Conservation (phyloP, 2,797 vertebrate genomes). For the Gymnothorax javanicus region DNA sequence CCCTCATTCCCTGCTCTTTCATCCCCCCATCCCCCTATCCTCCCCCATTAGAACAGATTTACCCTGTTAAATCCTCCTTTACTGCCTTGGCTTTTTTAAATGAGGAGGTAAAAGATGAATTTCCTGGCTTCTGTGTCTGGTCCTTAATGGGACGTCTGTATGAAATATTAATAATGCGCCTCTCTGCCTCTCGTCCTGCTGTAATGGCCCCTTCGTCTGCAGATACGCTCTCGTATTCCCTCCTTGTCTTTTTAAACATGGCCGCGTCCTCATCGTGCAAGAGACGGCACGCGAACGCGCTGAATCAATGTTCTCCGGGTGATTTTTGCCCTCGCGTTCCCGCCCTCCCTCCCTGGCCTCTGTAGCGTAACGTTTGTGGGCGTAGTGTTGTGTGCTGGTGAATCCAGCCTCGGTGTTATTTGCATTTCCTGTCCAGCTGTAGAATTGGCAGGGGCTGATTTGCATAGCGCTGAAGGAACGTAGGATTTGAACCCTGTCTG, state of each 20-base stretch:
- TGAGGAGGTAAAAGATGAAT: conserved; percentile 39
- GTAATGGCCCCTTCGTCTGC: not conserved
- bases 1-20: not conserved
- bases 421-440: not conserved
- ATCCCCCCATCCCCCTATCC: conserved; percentile 25
- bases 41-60: not conserved
- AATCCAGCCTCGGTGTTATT: not conserved
- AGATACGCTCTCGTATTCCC: not conserved
- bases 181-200: not conserved
- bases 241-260: not conserved
- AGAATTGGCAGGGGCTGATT: not conserved
- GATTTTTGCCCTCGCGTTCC: not conserved
- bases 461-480: not conserved
- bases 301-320: not conserved
- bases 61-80: not conserved
- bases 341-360: not conserved
- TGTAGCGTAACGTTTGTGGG: not conserved
- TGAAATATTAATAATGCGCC: conserved; percentile 1
- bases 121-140: not conserved
- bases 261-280: too few relatives aligned
- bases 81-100: conserved; percentile 29
- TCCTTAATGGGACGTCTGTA: not conserved
- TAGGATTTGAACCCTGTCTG: not conserved
- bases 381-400: not conserved
- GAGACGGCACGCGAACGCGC: not conserved